phyloP scores from a whole-genome alignment of 1,140 invertebrate genomes.

The Drosophila biarmipes region DNA sequence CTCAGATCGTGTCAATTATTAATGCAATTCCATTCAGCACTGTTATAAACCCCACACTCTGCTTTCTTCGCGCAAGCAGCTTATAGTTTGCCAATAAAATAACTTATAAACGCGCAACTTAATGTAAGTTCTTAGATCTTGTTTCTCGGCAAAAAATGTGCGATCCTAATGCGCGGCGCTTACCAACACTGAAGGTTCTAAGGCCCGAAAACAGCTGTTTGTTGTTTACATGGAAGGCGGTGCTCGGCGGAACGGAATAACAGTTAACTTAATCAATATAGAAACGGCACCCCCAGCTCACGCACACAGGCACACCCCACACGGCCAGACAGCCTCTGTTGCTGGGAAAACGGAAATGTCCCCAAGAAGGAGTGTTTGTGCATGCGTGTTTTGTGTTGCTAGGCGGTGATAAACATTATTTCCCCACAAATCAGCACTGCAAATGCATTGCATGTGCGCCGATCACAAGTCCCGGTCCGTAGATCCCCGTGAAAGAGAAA shows the following conservation, averaged over 20 bases:
- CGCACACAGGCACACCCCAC: conserved; percentile 3
- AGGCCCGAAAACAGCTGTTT: conserved; percentile 54
- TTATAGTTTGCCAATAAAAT: no score
- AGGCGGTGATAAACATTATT: conserved; percentile 35
- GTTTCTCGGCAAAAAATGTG: conserved; percentile 14
- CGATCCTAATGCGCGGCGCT: conserved; percentile 3
- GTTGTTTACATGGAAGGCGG: conserved; percentile 30
- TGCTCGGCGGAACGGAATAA: conserved; percentile 27
- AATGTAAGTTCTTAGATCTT: neutral
- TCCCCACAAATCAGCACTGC: conserved; percentile 13
- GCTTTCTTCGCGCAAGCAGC: no score
- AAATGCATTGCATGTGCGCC: conserved; percentile 37
- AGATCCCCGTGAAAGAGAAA: conserved; percentile 47
- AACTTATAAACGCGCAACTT: no score
- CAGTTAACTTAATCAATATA: conserved; percentile 33
- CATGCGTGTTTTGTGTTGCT: conserved; percentile 28
- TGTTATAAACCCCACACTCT: no score
- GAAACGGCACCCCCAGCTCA: conserved; percentile 13
- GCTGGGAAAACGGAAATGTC: conserved; percentile 42
- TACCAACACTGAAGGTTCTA: conserved; percentile 49
- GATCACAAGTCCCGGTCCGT: conserved; percentile 36
- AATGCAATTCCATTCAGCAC: no score
- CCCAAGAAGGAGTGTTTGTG: conserved; percentile 34
- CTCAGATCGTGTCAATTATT: no score
- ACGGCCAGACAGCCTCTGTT: conserved; percentile 24